A percentile compares a stretch with the other conserved stretches of the same genome.
Evolutionary conservation across 2,797 vertebrate genomes (phyloP).

Genomic region (Spea hammondii): DNA sequence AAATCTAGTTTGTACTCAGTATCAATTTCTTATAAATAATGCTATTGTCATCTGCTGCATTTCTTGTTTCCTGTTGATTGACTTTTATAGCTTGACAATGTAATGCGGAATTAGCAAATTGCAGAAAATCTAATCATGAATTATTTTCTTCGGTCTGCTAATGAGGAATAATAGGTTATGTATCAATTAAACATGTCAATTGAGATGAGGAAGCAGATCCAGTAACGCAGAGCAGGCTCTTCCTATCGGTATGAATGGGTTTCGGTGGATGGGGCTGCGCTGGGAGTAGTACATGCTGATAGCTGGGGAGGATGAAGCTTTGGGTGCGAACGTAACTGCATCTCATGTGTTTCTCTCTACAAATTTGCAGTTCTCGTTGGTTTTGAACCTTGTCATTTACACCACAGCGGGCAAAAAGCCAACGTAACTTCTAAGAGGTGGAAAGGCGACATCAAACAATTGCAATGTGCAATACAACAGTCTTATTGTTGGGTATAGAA

Average conservation of each 20-base stretch:
- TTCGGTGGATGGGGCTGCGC: conserved; percentile 63
- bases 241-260: conserved; percentile 70
- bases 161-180: conserved; percentile 77
- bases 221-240: conserved; percentile 71
- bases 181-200: conserved; percentile 80
- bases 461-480: too few relatives aligned
- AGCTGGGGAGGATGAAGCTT: conserved; percentile 63
- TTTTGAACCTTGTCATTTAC: conserved; percentile 71
- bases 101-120: conserved; percentile 75
- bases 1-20: conserved; percentile 40
- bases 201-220: conserved; percentile 78
- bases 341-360: conserved; percentile 70
- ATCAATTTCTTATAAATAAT: conserved; percentile 55
- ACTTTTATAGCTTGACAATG: conserved; percentile 78
- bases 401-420: conserved; percentile 66
- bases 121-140: conserved; percentile 80
- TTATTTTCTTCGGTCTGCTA: conserved; percentile 76
- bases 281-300: background rate
- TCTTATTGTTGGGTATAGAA: too few relatives aligned
- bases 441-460: background rate
- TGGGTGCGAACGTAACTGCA: conserved; percentile 73
- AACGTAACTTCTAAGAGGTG: conserved; percentile 58
- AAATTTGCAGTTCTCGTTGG: conserved; percentile 75
- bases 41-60: conserved; percentile 63
- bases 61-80: conserved; percentile 73